These are phyloP conservation scores for Nothura maculosa DNA, from an alignment of 2,797 vertebrate genomes.

Conservation along the genomic window DNA sequence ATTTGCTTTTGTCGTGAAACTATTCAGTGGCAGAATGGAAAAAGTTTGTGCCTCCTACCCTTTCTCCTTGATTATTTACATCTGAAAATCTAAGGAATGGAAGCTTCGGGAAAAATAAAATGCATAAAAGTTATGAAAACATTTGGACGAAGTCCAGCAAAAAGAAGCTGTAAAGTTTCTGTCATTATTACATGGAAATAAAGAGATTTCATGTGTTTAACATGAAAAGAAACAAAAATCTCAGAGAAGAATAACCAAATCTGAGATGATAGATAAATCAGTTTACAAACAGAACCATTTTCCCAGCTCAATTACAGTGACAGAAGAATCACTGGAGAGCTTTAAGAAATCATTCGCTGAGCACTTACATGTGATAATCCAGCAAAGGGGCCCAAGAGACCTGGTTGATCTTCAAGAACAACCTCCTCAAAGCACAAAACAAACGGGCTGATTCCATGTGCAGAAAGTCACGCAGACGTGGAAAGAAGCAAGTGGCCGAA, in stretches of 20 bases:
- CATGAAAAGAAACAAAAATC: constrained; percentile 47
- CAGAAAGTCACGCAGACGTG: constrained; percentile 6
- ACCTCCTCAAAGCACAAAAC: constrained; percentile 38
- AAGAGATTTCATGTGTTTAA: constrained; percentile 19
- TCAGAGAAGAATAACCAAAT: constrained; percentile 36
- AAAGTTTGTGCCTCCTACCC: neutral
- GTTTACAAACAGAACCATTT: constrained; percentile 59
- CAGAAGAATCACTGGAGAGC: constrained; percentile 60
- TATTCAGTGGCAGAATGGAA: neutral
- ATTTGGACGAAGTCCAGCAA: neutral
- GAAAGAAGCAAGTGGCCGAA: constrained; percentile 22
- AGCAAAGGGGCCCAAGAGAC: constrained; percentile 52
- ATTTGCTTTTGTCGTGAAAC: constrained; percentile 41
- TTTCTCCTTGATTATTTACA: constrained; percentile 23
- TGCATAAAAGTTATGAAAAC: neutral
- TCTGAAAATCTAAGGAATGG: neutral
- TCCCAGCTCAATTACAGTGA: constrained; percentile 43
- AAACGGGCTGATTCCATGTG: constrained; percentile 19
- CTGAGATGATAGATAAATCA: constrained; percentile 47
- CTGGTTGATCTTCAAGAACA: constrained; percentile 53
- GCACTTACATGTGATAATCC: constrained; percentile 56
- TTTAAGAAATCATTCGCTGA: constrained; percentile 60
- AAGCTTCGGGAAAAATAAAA: accelerated
- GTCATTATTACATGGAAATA: neutral
- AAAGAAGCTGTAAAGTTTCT: neutral